Evolutionary conservation across 2,113 vertebrate species (phyloP).

Genomic region (Otus sunia): DNA sequence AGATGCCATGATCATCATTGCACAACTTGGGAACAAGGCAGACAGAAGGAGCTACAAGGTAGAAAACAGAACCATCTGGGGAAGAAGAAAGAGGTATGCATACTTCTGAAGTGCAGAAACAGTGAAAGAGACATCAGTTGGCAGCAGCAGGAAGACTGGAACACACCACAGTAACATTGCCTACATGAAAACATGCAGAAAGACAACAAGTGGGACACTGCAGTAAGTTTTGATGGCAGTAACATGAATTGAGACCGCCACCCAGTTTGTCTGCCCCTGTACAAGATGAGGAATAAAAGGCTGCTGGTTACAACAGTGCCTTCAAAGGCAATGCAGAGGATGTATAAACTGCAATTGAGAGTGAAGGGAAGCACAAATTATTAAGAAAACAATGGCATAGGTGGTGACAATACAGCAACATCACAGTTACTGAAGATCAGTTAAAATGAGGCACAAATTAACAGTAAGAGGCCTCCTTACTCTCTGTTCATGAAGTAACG

Average conservation of each 20-base stretch:
- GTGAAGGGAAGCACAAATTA: neutral
- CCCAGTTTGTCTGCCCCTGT: neutral
- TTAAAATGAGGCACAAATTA: neutral
- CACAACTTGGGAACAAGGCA: neutral
- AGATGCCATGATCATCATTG: neutral
- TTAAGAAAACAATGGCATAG: neutral
- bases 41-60: too few species aligned
- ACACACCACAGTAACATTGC: neutral
- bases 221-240: neutral
- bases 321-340: neutral
- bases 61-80: neutral
- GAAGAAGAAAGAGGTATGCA: neutral
- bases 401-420: neutral
- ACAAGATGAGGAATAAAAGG: neutral
- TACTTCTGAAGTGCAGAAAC: neutral
- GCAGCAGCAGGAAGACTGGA: neutral
- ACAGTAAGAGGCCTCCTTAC: neutral
- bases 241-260: neutral
- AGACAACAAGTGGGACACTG: neutral
- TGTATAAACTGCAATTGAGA: neutral
- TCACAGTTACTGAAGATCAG: neutral
- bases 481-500: neutral
- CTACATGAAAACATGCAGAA: neutral
- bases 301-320: neutral
- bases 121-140: neutral